These are phyloP conservation scores for Tetraodon nigroviridis DNA, from an alignment of 2,113 vertebrate species.

Conservation along the genomic window DNA sequence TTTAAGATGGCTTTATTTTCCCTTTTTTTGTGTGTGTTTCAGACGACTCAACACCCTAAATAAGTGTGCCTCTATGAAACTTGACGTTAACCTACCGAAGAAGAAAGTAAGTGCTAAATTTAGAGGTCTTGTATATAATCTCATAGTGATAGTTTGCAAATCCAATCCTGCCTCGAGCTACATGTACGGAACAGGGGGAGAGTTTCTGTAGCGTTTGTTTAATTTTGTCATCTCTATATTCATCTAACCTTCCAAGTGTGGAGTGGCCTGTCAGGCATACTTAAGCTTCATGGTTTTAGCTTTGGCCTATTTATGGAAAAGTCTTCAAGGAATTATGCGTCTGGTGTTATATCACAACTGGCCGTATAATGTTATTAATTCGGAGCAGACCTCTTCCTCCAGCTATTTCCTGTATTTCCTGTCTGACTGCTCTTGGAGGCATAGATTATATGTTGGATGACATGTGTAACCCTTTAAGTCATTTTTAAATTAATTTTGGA, in stretches of 20 bases:
- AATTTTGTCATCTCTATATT: no score
- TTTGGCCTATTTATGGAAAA: conserved; percentile 36
- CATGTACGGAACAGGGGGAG: no score
- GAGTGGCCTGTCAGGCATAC: conserved; percentile 25
- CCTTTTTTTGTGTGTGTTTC: conserved; percentile 44
- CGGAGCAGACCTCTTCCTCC: conserved; percentile 28
- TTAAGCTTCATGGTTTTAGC: conserved; percentile 12
- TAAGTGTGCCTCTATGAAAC: conserved; percentile 99
- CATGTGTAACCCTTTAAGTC: not conserved
- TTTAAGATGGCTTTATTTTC: not conserved
- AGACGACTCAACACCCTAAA: conserved; percentile 97
- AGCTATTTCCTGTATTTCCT: conserved; percentile 23
- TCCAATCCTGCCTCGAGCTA: no score
- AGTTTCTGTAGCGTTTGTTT: not conserved
- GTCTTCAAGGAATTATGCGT: conserved; percentile 21
- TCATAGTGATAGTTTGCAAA: no score
- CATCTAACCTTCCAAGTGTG: conserved; percentile 25
- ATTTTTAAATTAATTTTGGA: no score
- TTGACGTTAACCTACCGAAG: conserved; percentile 92
- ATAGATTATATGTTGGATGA: conserved; percentile 1
- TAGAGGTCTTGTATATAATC: not conserved
- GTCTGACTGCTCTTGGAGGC: conserved; percentile 8
- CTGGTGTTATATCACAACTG: conserved; percentile 37
- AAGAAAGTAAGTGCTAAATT: conserved; percentile 84
- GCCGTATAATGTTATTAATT: conserved; percentile 34